A percentile compares a stretch with the other conserved stretches of the same genome.
phyloP scores from a whole-genome alignment of 2,888 invertebrate genomes.

The Plagodis pulveraria region DNA sequence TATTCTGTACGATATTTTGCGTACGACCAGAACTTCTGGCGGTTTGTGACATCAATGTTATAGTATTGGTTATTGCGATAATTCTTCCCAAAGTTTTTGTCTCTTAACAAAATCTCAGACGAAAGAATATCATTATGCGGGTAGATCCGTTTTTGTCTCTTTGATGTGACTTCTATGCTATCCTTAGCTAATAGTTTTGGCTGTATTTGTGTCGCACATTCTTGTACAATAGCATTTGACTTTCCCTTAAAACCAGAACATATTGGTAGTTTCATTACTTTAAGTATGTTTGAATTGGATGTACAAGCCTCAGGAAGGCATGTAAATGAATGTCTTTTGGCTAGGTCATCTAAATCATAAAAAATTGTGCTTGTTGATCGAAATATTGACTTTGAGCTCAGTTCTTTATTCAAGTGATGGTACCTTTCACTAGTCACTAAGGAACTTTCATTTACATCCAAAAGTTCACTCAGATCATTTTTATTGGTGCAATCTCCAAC shows the following conservation, averaged over 20 bases:
- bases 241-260: slow-evolving; percentile 48
- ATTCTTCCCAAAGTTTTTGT: slow-evolving; percentile 43
- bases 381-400: slow-evolving; percentile 48
- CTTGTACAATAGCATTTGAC: slow-evolving; percentile 60
- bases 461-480: slow-evolving; percentile 26
- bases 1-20: slow-evolving; percentile 66
- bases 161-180: slow-evolving; percentile 49
- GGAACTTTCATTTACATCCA: slow-evolving; percentile 31
- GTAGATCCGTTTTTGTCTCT: slow-evolving; percentile 47
- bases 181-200: slow-evolving; percentile 50
- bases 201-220: slow-evolving; percentile 61
- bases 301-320: slow-evolving; percentile 49
- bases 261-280: slow-evolving; percentile 41
- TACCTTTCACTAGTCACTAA: slow-evolving; percentile 63
- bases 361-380: slow-evolving; percentile 70
- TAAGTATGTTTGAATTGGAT: slow-evolving; percentile 51
- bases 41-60: slow-evolving; percentile 45
- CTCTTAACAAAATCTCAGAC: slow-evolving; percentile 64
- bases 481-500: slow-evolving; percentile 35
- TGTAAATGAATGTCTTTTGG: slow-evolving; percentile 67
- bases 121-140: slow-evolving; percentile 48
- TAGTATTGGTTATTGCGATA: slow-evolving; percentile 38
- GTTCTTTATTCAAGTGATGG: slow-evolving; percentile 51
- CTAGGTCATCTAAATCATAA: slow-evolving; percentile 70
- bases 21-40: slow-evolving; percentile 67